phyloP scores from a whole-genome alignment of 2,888 invertebrate genomes.

The Conops quadrifasciatus region DNA sequence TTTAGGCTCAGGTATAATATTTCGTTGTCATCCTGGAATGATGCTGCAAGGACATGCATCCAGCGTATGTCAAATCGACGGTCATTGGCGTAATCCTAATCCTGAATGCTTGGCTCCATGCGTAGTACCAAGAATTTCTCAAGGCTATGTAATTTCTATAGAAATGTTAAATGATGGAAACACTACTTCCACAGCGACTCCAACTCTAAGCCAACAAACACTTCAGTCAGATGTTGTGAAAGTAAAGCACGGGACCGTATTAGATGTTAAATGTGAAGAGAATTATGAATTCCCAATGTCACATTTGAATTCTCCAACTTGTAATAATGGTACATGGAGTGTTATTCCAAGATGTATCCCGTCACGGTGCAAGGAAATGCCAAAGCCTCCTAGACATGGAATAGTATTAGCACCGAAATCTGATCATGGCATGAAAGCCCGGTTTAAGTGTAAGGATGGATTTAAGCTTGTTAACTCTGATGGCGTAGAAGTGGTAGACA shows the following conservation, averaged over 20 bases:
- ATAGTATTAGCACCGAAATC: constrained; percentile 97
- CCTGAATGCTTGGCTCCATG: constrained; percentile 95
- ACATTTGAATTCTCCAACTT: constrained; percentile 79
- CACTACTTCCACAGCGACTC: constrained; percentile 55
- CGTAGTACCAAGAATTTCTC: constrained; percentile 87
- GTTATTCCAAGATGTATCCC: constrained; percentile 87
- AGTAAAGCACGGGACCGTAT: constrained; percentile 72
- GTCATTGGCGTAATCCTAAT: constrained; percentile 91
- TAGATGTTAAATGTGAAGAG: constrained; percentile 82
- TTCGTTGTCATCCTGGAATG: constrained; percentile 93
- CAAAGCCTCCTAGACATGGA: constrained; percentile 87
- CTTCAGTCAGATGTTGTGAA: constrained; percentile 66
- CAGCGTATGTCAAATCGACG: constrained; percentile 92
- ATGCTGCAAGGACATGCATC: constrained; percentile 87
- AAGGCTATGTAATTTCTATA: constrained; percentile 77
- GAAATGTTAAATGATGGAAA: constrained; percentile 62
- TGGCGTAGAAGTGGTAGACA: constrained; percentile 65
- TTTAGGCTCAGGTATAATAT: constrained; percentile 90
- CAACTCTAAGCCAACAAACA: constrained; percentile 63
- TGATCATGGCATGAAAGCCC: constrained; percentile 95
- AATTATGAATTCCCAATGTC: constrained; percentile 85
- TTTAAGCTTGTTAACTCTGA: constrained; percentile 79
- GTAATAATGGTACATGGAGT: constrained; percentile 96
- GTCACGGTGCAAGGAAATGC: constrained; percentile 84
- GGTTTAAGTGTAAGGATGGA: constrained; percentile 94